Base-by-base conservation (phyloP, 1,140 invertebrate species). In the Goniozus legneri region DNA sequence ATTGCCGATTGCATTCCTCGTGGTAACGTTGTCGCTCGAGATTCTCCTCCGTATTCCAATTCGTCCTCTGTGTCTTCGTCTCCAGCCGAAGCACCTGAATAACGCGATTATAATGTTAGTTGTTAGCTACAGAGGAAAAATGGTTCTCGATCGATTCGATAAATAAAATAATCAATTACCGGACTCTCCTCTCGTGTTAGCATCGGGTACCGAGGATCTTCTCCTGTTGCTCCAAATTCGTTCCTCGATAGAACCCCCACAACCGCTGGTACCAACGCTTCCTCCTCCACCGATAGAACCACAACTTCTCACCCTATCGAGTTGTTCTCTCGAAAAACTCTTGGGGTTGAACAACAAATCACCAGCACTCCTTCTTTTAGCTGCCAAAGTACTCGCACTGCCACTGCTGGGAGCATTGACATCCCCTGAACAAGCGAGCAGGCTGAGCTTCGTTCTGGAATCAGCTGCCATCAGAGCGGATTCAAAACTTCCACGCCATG, bases 401-500 rank as follows among this genome's bases (percentile, higher is more conserved):
- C 79, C 77, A 52, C 80, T 82, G 32, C 76, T 78, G 33, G 64
- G 69, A n/a, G 67, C 69, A 67, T 67, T 74, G 3, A 68, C 69
- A 63, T 89, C 87, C 32, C 81, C 80, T 3, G 70, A 76, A 13
- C 75, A 78, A 15, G 86, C 84, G 18, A 84, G 71, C 33, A 88
- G 75, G 36, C 86, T 85, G 20, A 90, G 71, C 52, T 86, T 88
- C 10, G 86, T 88, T 43, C 88, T 78, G 1, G 88, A 90, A 64
- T 92, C 89, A 24, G 84, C 84, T 10, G 88, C 88, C 67, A 92
- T 82, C 24, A 92, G 71, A 8, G 90, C 89, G 3, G 89, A 91
- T 64, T 93, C 91, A 72, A 93, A 92, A 71, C 89, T 92, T 41
- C 89, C 89, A 47, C 89, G 79, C 90, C 91, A 92, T 44, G 88